Base-by-base conservation (phyloP, 1,140 invertebrate genomes). In the Drosophila triauraria region DNA sequence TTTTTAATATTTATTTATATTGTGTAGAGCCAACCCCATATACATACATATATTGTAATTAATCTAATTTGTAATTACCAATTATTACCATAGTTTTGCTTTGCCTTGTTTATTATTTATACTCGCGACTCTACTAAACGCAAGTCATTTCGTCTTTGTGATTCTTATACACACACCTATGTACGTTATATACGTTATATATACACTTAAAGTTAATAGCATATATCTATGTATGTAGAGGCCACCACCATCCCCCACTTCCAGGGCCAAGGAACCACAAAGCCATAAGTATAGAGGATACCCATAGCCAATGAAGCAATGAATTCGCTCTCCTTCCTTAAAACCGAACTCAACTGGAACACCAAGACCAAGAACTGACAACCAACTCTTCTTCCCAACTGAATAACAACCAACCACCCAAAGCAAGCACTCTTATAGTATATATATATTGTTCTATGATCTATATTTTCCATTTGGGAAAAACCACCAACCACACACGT, bases 141-240 rank as follows among this genome's bases (percentile, higher is more conserved):
- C 69, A 86, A 78, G 78, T 85, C 78, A 85, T 85, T 85, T 85
- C 70, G 75, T 81, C 62, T 78, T 86, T 85, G 82, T 86, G 82
- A 85, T 86, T 85, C 47, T 78, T 76, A 72, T 70, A 46, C 72
- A 72, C 48, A 70, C 65, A 54, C 58, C 62, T 50, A 46, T 8
- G 13, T 25, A 46, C 27, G 42, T 59, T 77, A 76, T 58, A 25
- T 70, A 63, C 35, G 60, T 62, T 59, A 61, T 68, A 68, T 58
- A 50, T 59, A 70, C 57, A 58, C 38, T 27, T 32, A 46, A 46
- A 58, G 53, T 9, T 71, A 70, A 50, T 20, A 69, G 40, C 56
- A 79, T 64, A 63, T 79, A 47, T 61, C 69, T 71, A 47, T 44
- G 12, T 64, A 44, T 78, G 48, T 67, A 78, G 47, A 30, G 53